Conservation (phyloP, 2,113 vertebrate species). For the Charadrius vociferus region DNA sequence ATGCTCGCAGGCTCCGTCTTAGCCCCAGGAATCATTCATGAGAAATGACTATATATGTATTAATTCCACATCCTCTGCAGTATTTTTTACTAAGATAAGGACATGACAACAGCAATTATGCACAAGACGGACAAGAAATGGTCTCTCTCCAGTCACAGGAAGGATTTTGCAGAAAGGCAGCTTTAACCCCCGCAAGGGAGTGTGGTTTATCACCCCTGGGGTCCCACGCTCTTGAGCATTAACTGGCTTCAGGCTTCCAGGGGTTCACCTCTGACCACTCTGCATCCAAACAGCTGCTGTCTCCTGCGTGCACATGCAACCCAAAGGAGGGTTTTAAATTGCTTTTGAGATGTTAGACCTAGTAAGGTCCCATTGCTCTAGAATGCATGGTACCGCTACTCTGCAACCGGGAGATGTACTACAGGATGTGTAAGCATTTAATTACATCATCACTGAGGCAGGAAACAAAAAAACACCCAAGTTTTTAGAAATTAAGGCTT, state of each 20-base stretch:
- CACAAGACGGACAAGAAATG: not conserved
- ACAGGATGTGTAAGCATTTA: fast-evolving
- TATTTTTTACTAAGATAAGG: not conserved
- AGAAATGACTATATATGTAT: not conserved
- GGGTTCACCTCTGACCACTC: not conserved
- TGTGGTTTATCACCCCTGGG: not conserved
- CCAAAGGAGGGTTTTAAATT: not conserved
- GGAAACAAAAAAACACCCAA: not conserved
- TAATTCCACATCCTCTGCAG: not conserved
- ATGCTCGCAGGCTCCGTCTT: not conserved
- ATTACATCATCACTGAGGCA: not conserved
- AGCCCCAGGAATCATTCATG: not conserved
- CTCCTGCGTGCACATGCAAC: not conserved
- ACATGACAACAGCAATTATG: not conserved
- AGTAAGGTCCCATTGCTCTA: not conserved
- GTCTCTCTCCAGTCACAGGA: not conserved
- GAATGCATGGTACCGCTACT: not conserved
- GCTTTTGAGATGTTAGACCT: not conserved
- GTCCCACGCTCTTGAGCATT: not conserved
- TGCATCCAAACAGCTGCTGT: not conserved
- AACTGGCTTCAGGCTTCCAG: not conserved
- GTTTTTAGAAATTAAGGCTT: not conserved
- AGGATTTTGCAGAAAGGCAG: not conserved
- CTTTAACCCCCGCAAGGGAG: not conserved
- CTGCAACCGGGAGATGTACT: not conserved